Conservation (phyloP, 37 sponge, comb jelly and placozoan genomes). For the Diacarnus erythraeanus region DNA sequence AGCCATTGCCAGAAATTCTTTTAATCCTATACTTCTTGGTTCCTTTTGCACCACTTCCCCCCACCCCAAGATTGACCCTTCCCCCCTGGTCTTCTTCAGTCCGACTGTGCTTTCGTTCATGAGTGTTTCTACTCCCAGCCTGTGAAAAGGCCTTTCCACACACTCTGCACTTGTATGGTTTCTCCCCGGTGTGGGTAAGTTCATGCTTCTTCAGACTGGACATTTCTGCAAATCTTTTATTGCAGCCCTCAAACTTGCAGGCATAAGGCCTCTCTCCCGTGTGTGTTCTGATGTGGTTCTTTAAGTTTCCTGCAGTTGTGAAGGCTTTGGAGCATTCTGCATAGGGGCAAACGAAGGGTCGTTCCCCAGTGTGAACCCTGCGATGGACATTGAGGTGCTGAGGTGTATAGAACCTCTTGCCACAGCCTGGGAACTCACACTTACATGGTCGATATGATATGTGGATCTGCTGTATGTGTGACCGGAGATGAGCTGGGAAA, state of each 20-base stretch:
- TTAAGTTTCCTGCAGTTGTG: constrained; percentile 84
- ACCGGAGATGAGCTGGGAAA: constrained; percentile 75
- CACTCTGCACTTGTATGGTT: constrained; percentile 79
- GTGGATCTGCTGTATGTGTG: constrained; percentile 81
- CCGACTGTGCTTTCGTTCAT: constrained; percentile 71
- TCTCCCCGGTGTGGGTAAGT: constrained; percentile 84
- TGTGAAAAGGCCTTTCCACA: constrained; percentile 84
- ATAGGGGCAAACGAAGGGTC: constrained; percentile 81
- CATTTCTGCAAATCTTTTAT: constrained; percentile 82
- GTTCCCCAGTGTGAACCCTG: constrained; percentile 77
- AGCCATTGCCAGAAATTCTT: constrained; percentile 14
- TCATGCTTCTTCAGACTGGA: constrained; percentile 88
- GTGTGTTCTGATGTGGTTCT: constrained; percentile 89
- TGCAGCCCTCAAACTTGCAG: constrained; percentile 76
- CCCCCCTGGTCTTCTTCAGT: constrained; percentile 33
- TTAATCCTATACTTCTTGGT: constrained; percentile 48
- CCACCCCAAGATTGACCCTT: constrained; percentile 10
- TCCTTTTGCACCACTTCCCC: constrained; percentile 20
- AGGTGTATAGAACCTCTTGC: constrained; percentile 83
- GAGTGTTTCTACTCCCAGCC: constrained; percentile 82
- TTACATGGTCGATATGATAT: constrained; percentile 79
- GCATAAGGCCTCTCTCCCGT: constrained; percentile 84
- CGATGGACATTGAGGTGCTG: constrained; percentile 84
- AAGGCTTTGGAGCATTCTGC: constrained; percentile 77
- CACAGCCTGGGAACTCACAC: constrained; percentile 84